A percentile compares a stretch with the other conserved stretches of the same genome.
Conservation (phyloP, 2,113 vertebrate genomes). For the Nibea coibor region DNA sequence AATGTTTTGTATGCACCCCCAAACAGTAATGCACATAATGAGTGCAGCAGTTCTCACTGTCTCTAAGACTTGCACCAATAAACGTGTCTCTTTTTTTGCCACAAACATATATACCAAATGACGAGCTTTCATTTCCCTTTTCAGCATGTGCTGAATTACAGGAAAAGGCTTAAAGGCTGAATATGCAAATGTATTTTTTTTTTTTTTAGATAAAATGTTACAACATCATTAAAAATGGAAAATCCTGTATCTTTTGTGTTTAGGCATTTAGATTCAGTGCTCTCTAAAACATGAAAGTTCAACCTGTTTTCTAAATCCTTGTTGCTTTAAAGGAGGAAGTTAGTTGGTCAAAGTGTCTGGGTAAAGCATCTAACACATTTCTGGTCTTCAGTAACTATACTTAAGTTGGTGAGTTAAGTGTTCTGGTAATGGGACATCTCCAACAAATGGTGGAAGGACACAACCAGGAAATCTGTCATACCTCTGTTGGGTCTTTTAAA, state of each 20-base stretch:
- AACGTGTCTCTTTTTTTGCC: neutral
- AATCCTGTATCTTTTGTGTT: neutral
- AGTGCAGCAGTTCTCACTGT: neutral
- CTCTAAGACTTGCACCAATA: neutral
- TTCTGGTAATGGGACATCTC: neutral
- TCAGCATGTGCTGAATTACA: neutral
- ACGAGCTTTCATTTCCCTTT: conserved; percentile 42
- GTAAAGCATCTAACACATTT: too few species aligned
- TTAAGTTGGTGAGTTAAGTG: too few species aligned
- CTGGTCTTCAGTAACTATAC: neutral
- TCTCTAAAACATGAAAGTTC: neutral
- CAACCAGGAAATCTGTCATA: neutral
- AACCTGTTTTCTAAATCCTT: neutral
- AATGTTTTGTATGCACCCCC: neutral
- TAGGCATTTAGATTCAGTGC: too few species aligned
- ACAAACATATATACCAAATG: neutral
- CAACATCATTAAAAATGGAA: neutral
- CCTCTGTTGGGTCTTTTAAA: neutral
- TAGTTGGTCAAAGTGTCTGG: neutral
- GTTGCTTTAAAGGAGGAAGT: neutral
- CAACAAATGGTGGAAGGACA: neutral
- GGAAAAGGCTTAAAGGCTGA: neutral
- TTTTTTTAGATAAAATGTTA: neutral
- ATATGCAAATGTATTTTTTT: neutral
- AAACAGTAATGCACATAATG: neutral